Evolutionary conservation across 2,113 vertebrate species (phyloP), one percentile per base, ranked within the genome.

Genomic region (Epinephelus cyanopodus): DNA sequence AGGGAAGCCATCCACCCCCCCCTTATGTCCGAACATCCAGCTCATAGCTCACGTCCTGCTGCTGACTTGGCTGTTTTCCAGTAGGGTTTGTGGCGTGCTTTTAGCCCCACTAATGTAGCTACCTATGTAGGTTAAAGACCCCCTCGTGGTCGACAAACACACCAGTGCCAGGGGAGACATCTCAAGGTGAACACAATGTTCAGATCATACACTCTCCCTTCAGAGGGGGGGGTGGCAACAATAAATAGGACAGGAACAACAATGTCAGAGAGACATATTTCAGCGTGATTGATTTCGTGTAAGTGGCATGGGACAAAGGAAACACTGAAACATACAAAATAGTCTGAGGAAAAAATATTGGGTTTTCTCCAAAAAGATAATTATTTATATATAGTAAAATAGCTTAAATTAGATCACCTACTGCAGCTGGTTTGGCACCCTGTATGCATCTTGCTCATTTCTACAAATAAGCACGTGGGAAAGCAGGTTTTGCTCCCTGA

Each of bases 61-160:
- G 91, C 91, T 94, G 92, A 92, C 86, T 93, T 93, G 94, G 94
- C 93, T 82, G 77, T 92, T 88, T 61, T 91, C 92, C 92, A 92
- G 90, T n/a, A 11, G 64, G 72, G 81, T 86, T 81, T 81, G 71
- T 81, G 82, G 79, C 70, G 33, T 73, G 87, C 90, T 86, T 88
- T 94, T 93, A 93, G 90, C 90, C 89, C 84, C 52, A 13, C 92
- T 94, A 92, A 93, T 94, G 94, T 92, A 87, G 78, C 92, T 94
- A 93, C 90, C 94, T 86, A 94, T 94, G 94, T 94, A 94, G 94
- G 94, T 94, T 94, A 94, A 94, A 93, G 93, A 94, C 91, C 93
- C 92, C 91, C 93, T 89, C n/a, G 89, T 86, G 92, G 90, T 89
- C 47, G 42, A 93, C 90, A 91, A 91, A 92, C 75, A 90, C 89